phyloP scores from a whole-genome alignment of 2,113 vertebrate species.

The Ahaetulla prasina region DNA sequence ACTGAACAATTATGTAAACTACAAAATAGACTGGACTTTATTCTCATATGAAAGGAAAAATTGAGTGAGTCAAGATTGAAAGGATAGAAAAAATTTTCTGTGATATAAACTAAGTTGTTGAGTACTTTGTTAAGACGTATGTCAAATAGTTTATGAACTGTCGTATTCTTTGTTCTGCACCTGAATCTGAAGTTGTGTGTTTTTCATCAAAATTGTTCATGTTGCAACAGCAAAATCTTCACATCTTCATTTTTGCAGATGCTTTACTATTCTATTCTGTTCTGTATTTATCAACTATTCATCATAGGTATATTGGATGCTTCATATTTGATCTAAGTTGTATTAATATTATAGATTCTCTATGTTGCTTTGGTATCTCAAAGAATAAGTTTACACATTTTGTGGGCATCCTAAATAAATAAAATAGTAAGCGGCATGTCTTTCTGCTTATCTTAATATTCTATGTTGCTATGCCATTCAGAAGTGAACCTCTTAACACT shows the following conservation, averaged over 20 bases:
- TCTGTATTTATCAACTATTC: neutral
- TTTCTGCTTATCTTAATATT: neutral
- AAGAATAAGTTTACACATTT: neutral
- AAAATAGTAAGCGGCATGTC: neutral
- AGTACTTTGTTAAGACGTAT: neutral
- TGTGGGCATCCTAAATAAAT: neutral
- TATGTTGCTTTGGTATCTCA: neutral
- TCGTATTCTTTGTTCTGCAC: neutral
- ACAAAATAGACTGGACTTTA: neutral
- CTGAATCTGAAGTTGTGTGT: neutral
- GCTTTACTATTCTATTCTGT: neutral
- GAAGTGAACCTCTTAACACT: neutral
- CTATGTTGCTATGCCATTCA: neutral
- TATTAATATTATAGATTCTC: neutral
- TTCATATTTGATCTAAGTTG: neutral
- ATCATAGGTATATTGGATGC: neutral
- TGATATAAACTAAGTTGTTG: neutral
- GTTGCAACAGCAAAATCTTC: neutral
- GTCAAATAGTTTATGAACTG: neutral
- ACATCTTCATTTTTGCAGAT: neutral
- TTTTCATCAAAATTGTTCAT: neutral
- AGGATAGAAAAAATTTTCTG: neutral
- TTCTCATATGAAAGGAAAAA: neutral
- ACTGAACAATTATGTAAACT: neutral
- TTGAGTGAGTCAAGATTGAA: neutral